Conservation (phyloP, 2,797 vertebrate species). For the Rhinoraja longicauda region DNA sequence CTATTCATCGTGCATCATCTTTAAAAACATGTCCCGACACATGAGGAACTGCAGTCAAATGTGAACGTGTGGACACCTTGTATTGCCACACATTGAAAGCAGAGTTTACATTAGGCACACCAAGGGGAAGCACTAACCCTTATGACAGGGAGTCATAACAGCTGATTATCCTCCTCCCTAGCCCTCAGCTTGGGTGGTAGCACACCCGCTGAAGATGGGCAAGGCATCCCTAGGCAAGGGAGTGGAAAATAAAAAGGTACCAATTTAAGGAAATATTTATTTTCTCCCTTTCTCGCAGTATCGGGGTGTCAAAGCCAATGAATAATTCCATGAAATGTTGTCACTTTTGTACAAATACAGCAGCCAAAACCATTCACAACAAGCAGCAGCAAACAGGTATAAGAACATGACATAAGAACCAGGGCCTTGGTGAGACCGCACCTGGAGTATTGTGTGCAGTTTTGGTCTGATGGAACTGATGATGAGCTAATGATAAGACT, state of each 20-base stretch:
- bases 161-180: background rate
- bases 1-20: background rate
- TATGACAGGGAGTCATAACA: background rate
- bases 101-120: background rate
- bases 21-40: background rate
- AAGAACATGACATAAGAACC: background rate
- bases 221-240: background rate
- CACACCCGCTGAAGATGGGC: background rate
- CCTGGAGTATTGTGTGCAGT: no score
- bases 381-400: background rate
- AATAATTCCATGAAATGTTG: background rate
- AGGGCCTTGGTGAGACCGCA: no score
- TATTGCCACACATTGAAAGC: background rate
- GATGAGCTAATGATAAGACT: no score
- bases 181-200: background rate
- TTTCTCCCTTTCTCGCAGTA: background rate
- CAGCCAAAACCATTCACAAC: background rate
- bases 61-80: background rate
- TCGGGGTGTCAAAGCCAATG: background rate
- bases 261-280: slow-evolving; percentile 3
- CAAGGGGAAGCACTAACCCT: background rate
- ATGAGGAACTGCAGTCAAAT: background rate
- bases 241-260: background rate
- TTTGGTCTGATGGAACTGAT: no score
- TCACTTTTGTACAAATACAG: background rate